These are phyloP conservation scores for Lissocephala sabroskyi DNA, from an alignment of 2,888 invertebrate genomes.

Conservation along the genomic window DNA sequence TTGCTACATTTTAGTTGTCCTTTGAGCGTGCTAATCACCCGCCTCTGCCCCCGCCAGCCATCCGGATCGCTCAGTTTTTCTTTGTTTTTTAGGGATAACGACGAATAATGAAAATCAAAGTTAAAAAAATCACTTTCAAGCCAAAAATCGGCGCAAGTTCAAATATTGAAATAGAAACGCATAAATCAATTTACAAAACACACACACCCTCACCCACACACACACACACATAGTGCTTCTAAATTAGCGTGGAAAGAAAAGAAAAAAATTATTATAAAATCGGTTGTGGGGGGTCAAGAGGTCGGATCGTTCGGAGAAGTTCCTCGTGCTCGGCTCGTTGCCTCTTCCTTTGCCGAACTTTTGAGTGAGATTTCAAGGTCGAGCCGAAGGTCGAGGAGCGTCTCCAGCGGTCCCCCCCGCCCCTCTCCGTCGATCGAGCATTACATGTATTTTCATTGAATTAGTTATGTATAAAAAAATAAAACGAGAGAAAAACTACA, in stretches of 20 bases:
- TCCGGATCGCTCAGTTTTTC: slow-evolving; percentile 27
- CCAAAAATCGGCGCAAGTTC: slow-evolving; percentile 17
- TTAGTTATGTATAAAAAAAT: slow-evolving; percentile 1
- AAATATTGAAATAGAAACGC: slow-evolving; percentile 41
- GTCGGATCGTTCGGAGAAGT: no score
- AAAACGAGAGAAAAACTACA: neutral
- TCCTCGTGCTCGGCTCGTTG: no score
- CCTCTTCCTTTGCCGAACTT: no score
- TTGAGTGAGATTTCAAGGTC: no score
- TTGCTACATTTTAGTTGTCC: slow-evolving; percentile 53
- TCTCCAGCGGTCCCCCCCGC: no score
- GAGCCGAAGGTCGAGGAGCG: no score
- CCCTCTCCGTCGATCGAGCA: no score
- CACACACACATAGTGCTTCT: slow-evolving; percentile 3
- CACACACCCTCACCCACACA: neutral
- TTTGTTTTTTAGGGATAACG: slow-evolving; percentile 50
- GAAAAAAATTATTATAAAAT: neutral
- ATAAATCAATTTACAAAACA: slow-evolving; percentile 30
- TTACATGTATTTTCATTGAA: slow-evolving; percentile 1
- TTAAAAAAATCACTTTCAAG: slow-evolving; percentile 21
- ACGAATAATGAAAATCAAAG: slow-evolving; percentile 13
- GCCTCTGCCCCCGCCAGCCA: neutral
- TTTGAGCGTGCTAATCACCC: neutral
- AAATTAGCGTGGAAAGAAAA: slow-evolving; percentile 1
- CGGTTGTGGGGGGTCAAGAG: no score